phyloP scores from a whole-genome alignment of 2,113 vertebrate species.

The Micronisus gabar region DNA sequence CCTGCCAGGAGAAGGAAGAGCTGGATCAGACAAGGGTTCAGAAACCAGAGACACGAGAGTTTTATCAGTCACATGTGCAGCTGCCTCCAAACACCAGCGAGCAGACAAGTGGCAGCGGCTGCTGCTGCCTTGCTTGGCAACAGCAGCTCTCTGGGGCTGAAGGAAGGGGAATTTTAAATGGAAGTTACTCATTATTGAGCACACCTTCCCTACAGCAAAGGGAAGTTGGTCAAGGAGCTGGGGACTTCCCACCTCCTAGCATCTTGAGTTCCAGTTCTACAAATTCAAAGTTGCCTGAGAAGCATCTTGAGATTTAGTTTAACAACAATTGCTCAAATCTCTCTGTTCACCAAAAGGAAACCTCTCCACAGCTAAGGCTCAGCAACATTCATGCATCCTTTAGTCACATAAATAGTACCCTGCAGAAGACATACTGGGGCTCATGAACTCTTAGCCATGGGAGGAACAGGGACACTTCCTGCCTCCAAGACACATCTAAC shows the following conservation, averaged over 20 bases:
- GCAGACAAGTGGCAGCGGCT: neutral
- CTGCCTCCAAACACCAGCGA: neutral
- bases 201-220: neutral
- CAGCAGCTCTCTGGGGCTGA: neutral
- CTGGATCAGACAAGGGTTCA: neutral
- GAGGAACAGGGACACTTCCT: neutral
- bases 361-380: neutral
- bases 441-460: neutral
- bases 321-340: neutral
- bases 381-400: neutral
- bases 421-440: neutral
- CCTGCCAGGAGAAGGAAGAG: conserved; percentile 68
- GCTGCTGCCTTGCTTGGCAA: neutral
- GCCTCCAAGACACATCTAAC: neutral
- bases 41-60: neutral
- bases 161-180: neutral
- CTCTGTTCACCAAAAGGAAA: neutral
- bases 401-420: neutral
- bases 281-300: neutral
- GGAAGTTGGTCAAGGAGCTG: neutral
- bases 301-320: neutral
- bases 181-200: neutral
- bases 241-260: neutral
- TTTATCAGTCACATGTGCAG: neutral
- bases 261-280: neutral